Evolutionary conservation across 2,888 invertebrate genomes (phyloP).

Genomic region (Scelioninae gen. 1): DNA sequence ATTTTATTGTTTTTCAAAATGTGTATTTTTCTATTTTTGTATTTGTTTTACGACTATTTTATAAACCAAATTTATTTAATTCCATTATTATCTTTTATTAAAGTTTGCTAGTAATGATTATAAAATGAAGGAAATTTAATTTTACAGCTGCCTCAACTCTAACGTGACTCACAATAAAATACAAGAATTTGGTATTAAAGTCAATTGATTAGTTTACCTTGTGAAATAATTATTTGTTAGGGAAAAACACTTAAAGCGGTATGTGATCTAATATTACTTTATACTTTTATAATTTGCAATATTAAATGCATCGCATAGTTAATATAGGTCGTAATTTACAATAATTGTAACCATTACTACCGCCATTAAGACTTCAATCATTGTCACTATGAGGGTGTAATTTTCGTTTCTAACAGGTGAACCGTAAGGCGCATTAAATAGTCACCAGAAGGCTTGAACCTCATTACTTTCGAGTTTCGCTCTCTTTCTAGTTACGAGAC

Average conservation of each 20-base stretch:
- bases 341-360: constrained; percentile 66
- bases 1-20: too few species aligned
- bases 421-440: constrained; percentile 70
- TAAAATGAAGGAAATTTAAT: too few species aligned
- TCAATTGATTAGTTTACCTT: constrained; percentile 39
- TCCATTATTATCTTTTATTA: too few species aligned
- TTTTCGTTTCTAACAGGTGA: constrained; percentile 69
- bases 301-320: constrained; percentile 51
- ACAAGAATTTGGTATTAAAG: neutral
- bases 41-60: too few species aligned
- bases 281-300: constrained; percentile 51
- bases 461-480: constrained; percentile 67
- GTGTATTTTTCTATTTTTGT: too few species aligned
- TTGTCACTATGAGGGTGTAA: constrained; percentile 69
- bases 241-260: constrained; percentile 5
- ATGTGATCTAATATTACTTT: constrained; percentile 11
- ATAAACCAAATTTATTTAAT: too few species aligned
- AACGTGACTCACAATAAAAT: neutral
- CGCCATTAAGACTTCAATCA: constrained; percentile 70
- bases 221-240: neutral
- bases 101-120: too few species aligned
- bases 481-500: constrained; percentile 70
- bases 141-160: too few species aligned
- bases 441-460: constrained; percentile 68
- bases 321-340: constrained; percentile 63